Conservation (phyloP, 2,888 invertebrate genomes). For the Cephus nigrinus region DNA sequence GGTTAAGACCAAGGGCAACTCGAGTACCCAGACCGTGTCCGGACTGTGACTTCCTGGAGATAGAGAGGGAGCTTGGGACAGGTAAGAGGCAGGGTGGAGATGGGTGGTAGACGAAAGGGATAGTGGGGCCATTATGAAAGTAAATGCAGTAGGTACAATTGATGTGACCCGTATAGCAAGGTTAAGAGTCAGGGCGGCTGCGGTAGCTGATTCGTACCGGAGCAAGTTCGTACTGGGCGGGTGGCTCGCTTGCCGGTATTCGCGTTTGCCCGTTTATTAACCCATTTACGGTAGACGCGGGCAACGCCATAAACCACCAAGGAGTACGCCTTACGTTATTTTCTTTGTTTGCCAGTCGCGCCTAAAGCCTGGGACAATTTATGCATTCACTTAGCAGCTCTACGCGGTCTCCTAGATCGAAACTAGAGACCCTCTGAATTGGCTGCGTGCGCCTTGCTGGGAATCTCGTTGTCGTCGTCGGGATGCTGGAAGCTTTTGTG, state of each 20-base stretch:
- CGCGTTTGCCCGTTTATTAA: constrained; percentile 46
- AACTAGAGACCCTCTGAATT: no score
- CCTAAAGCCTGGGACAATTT: constrained; percentile 43
- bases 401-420: background rate
- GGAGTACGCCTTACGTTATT: constrained; percentile 44
- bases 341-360: constrained; percentile 30
- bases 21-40: no score
- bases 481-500: no score
- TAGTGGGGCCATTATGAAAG: background rate
- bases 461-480: no score
- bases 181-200: background rate
- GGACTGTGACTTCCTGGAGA: background rate
- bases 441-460: no score
- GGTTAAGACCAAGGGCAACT: no score
- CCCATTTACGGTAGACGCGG: constrained; percentile 41
- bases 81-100: background rate
- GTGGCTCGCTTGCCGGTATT: constrained; percentile 34
- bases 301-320: constrained; percentile 41
- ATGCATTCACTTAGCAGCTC: constrained; percentile 45
- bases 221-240: background rate
- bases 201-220: background rate
- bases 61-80: background rate
- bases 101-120: background rate
- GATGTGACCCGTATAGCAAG: no score
- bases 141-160: no score